Evolutionary conservation across 2,797 vertebrate genomes (phyloP), one percentile per base, ranked within the genome.

Genomic region (Hoplostethus atlanticus): DNA sequence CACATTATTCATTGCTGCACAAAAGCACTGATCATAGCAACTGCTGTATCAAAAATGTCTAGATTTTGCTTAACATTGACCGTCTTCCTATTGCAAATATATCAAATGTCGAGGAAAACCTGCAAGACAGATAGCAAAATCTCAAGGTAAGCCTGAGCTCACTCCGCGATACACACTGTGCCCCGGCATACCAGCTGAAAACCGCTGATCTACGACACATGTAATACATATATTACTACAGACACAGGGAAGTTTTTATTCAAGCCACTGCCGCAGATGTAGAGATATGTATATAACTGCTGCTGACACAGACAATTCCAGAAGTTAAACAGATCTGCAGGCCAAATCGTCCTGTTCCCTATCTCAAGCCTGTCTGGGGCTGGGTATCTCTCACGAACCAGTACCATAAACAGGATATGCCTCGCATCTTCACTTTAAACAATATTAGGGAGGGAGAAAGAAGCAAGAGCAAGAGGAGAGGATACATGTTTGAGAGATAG

Each of bases 311-410:
- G 56, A 76, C 62, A 63, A 77, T 52, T 64, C 25, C 62, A 79
- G 80, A 87, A 77, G 74, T 79, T 81, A 82, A 86, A 86, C 84
- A 88, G 84, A 85, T 84, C 80, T 80, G 25, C 28, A 71, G 64
- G 59, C 51, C 58, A 44, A 72, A 75, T 62, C 60, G 44, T 71
- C 80, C 51, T 64, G 59, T 31, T 63, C 6, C 67, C 72, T 81
- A 73, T 75, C 73, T 80, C 63, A 72, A 64, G 57, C 46, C 55
- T 73, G 60, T 62, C 60, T 55, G 50, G 54, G 57, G 69, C 59
- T 25, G 11, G 52, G 34, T 31, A 63, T 30, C 68, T 81, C 68
- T 73, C 77, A 68, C 47, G 60, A 48, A 47, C 48, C 53, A 44
- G 48, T 69, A 68, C 31, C 73, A 62, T 84, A 76, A 87, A 90